Conservation (phyloP, 2,888 invertebrate genomes). For the Magallana nippona region DNA sequence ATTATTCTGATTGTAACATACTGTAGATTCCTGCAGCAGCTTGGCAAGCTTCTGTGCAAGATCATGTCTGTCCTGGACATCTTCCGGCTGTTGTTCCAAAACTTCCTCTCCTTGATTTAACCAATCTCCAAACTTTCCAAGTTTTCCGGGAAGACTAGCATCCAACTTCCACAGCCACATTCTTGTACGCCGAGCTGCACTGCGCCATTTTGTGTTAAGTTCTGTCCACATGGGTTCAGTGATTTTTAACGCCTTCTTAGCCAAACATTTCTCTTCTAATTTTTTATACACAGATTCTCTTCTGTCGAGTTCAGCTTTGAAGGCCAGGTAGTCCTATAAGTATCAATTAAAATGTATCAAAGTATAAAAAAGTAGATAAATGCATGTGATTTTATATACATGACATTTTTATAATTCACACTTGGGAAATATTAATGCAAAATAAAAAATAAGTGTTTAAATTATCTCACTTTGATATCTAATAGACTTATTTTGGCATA, state of each 20-base stretch:
- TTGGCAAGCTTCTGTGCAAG: conserved; percentile 70
- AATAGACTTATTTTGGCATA: not conserved
- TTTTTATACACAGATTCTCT: conserved; percentile 88
- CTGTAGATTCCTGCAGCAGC: conserved; percentile 86
- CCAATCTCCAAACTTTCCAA: conserved; percentile 94
- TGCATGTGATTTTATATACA: too few relatives aligned
- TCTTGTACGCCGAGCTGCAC: conserved; percentile 83
- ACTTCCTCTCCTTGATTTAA: conserved; percentile 86
- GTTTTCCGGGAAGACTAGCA: conserved; percentile 90
- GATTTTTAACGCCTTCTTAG: conserved; percentile 89
- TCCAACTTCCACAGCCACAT: conserved; percentile 94
- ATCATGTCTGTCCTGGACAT: conserved; percentile 86
- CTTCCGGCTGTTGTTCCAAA: conserved; percentile 78
- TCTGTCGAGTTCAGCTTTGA: conserved; percentile 89
- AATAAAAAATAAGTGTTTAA: not conserved
- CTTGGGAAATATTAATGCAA: too few relatives aligned
- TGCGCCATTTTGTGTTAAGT: conserved; percentile 89
- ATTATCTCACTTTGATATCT: not conserved
- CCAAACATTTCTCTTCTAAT: conserved; percentile 89
- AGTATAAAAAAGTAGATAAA: too few relatives aligned
- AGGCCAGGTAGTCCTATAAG: conserved; percentile 87
- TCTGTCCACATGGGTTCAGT: conserved; percentile 92
- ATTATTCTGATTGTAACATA: conserved; percentile 55
- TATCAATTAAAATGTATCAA: conserved; percentile 22
- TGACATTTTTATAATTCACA: too few relatives aligned